Conservation (phyloP, 2,797 vertebrate genomes). For the Podargus strigoides region DNA sequence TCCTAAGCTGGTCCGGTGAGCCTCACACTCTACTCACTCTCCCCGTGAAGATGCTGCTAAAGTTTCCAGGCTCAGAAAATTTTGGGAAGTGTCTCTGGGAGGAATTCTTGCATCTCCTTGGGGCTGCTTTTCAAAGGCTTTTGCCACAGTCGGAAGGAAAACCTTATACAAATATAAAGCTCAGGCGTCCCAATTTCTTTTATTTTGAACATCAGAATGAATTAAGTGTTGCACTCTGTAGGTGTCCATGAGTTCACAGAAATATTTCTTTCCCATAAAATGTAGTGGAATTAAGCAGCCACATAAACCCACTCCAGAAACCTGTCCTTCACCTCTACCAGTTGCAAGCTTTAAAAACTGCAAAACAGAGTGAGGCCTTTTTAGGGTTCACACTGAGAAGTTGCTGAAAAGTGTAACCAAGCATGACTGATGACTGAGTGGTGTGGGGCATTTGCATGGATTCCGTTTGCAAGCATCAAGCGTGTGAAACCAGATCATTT, state of each 20-base stretch:
- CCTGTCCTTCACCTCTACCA: not conserved
- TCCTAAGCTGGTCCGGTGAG: slow-evolving; percentile 20
- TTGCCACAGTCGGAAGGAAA: slow-evolving; percentile 12
- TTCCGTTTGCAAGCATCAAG: slow-evolving; percentile 24
- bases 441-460: slow-evolving; percentile 7
- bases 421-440: slow-evolving; percentile 19
- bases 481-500: slow-evolving; percentile 19
- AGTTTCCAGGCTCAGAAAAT: slow-evolving; percentile 46
- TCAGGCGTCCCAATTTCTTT: not conserved
- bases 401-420: slow-evolving; percentile 51
- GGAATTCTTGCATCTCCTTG: slow-evolving; percentile 59
- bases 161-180: slow-evolving; percentile 50
- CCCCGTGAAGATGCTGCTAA: slow-evolving; percentile 33
- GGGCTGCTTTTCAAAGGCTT: slow-evolving; percentile 51
- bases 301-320: not conserved
- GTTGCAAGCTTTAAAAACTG: slow-evolving; percentile 6
- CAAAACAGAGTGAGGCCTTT: not conserved
- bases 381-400: not conserved
- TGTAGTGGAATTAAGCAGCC: not conserved
- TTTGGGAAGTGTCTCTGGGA: not conserved
- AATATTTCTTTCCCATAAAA: slow-evolving; percentile 2
- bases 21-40: not conserved
- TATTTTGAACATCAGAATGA: not conserved
- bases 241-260: not conserved
- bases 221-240: not conserved